Evolutionary conservation across 2,888 invertebrate species (phyloP).

Genomic region (Baronia brevicornis): DNA sequence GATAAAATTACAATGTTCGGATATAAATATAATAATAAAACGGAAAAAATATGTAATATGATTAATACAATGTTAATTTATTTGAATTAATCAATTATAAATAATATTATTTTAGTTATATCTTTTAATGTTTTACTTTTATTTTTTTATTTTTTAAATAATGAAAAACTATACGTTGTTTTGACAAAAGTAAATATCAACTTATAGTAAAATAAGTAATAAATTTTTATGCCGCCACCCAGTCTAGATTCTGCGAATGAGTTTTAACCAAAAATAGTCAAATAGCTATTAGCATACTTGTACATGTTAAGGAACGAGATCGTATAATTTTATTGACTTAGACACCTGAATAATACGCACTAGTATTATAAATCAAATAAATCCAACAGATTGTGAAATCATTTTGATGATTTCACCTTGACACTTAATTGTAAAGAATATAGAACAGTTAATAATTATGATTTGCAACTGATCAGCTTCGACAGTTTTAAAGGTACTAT

Average conservation of each 20-base stretch:
- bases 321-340: constrained; percentile 65
- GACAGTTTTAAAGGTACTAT: too few relatives aligned
- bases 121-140: too few relatives aligned
- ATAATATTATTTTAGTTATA: too few relatives aligned
- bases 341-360: constrained; percentile 59
- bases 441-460: too few relatives aligned
- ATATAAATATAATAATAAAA: too few relatives aligned
- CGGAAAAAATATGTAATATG: too few relatives aligned
- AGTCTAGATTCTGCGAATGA: constrained; percentile 55
- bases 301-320: constrained; percentile 39
- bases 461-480: too few relatives aligned
- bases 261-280: constrained; percentile 44
- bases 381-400: constrained; percentile 43
- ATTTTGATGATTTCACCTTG: constrained; percentile 32
- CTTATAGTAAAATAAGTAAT: constrained; percentile 28
- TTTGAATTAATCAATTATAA: too few relatives aligned
- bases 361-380: constrained; percentile 53
- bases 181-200: constrained; percentile 21
- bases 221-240: constrained; percentile 57
- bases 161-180: constrained; percentile 2
- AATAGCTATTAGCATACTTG: constrained; percentile 51
- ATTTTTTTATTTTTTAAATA: too few relatives aligned
- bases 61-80: too few relatives aligned
- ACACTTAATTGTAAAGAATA: constrained; percentile 29
- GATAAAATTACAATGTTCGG: too few relatives aligned